These are phyloP conservation scores for Pachyramphus minor DNA, from an alignment of 2,113 vertebrate species.

Conservation along the genomic window DNA sequence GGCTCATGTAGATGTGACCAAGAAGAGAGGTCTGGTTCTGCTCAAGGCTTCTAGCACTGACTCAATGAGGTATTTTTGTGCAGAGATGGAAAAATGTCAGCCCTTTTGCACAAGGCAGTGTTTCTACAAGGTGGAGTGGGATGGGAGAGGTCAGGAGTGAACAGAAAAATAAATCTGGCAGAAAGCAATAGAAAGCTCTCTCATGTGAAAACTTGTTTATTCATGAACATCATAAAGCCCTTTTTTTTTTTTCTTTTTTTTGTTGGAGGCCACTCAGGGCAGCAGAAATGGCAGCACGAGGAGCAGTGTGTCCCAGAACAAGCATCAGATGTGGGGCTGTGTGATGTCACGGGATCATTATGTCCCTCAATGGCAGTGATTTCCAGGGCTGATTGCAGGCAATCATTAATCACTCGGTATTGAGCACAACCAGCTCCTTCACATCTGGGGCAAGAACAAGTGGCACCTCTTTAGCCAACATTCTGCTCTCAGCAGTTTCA, in stretches of 20 bases:
- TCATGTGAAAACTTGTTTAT: constrained; percentile 13
- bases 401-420: constrained; percentile 64
- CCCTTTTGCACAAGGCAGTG: not conserved
- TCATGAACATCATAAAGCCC: constrained; percentile 13
- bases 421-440: constrained; percentile 41
- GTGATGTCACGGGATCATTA: constrained; percentile 50
- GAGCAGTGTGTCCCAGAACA: not conserved
- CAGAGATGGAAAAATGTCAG: not conserved
- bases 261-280: not conserved
- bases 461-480: constrained; percentile 56
- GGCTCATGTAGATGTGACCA: not conserved
- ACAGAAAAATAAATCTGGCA: not conserved
- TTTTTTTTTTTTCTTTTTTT: not conserved
- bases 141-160: not conserved
- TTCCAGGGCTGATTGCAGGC: constrained; percentile 59
- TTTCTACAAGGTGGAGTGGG: not conserved
- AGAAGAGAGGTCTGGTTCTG: not conserved
- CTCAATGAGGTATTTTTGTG: not conserved
- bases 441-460: constrained; percentile 55
- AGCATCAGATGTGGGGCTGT: constrained; percentile 33
- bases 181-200: not conserved
- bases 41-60: not conserved
- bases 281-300: not conserved
- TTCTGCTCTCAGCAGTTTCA: constrained; percentile 50
- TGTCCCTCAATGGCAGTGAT: constrained; percentile 63